These are phyloP conservation scores for Agriopis aurantiaria DNA, from an alignment of 2,888 invertebrate genomes.

Conservation along the genomic window DNA sequence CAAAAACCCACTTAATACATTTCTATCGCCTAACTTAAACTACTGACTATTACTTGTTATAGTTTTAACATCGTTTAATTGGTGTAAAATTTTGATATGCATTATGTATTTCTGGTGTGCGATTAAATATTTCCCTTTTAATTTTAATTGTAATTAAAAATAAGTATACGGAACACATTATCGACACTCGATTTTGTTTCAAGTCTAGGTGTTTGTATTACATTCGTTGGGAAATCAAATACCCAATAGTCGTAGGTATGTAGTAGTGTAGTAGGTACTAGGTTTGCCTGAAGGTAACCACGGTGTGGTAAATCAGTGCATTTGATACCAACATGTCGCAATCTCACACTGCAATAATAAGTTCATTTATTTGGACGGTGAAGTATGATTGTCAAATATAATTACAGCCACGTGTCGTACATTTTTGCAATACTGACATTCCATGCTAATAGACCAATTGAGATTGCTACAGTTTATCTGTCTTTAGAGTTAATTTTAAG, in stretches of 20 bases:
- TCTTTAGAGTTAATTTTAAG: conserved; percentile 31
- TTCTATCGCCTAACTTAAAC: neutral
- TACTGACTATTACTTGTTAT: neutral
- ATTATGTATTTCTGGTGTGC: neutral
- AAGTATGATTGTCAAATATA: conserved; percentile 47
- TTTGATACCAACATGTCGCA: conserved; percentile 72
- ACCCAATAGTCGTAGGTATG: conserved; percentile 55
- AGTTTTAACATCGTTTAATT: neutral
- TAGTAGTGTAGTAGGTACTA: conserved; percentile 46
- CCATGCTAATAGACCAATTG: conserved; percentile 36
- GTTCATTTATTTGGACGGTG: conserved; percentile 54
- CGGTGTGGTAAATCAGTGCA: conserved; percentile 72
- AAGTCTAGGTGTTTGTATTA: conserved; percentile 69
- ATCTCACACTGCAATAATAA: conserved; percentile 58
- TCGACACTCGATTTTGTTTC: conserved; percentile 54
- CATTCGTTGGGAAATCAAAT: conserved; percentile 74
- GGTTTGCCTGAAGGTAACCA: conserved; percentile 54
- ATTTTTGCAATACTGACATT: conserved; percentile 43
- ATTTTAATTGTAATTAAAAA: conserved; percentile 17
- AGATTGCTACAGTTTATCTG: conserved; percentile 38
- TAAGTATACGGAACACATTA: conserved; percentile 11
- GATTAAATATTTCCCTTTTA: conserved; percentile 5
- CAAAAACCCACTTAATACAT: neutral
- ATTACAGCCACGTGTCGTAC: conserved; percentile 35
- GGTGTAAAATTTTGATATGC: neutral